Base-by-base conservation (phyloP, 2,888 invertebrate genomes). In the Andrena marginata region DNA sequence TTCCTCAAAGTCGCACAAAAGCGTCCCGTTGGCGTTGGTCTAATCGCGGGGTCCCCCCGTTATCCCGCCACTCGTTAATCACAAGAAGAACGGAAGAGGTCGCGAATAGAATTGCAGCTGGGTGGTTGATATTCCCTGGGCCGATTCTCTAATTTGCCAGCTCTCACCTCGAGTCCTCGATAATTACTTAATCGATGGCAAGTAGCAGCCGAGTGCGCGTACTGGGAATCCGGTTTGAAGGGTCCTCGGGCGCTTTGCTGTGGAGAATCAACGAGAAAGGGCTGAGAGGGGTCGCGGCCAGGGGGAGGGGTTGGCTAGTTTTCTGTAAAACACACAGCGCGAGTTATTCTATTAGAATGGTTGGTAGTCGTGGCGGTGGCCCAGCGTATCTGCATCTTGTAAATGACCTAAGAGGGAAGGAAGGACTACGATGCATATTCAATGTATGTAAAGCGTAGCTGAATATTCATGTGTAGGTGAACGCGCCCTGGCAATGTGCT, bases 381-480 rank as follows among this genome's bases (percentile, higher is more conserved):
- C 84, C 85, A 86, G 88, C 91, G 90, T 92, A 93, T 92, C 93
- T 92, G 92, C 92, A 93, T 93, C 93, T 93, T 92, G 93, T 93
- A 93, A 93, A 93, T 93, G 92, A 93, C 92, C 93, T 93, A 93
- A 93, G 93, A 93, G 93, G 91, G 92, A 92, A 92, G 91, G 92
- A 92, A 92, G 91, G 92, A 90, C 91, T 90, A 85, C 90, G 92
- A 92, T 93, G 93, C 93, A 93, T 93, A 93, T 93, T 93, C 93
- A 93, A 90, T 92, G 90, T 93, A 93, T 93, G 93, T 92, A 93
- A 93, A 93, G 92, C 92, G 90, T 84, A 87, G 85, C 91, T 93
- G 93, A 93, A 93, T 93, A 93, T 93, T 93, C 93, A 93, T 93
- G 92, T 91, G 91, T 92, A 91, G 92, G 92, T 91, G 92, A 90